These are phyloP conservation scores for Lasioglossum calceatum DNA, from an alignment of 2,888 invertebrate genomes.

Conservation along the genomic window DNA sequence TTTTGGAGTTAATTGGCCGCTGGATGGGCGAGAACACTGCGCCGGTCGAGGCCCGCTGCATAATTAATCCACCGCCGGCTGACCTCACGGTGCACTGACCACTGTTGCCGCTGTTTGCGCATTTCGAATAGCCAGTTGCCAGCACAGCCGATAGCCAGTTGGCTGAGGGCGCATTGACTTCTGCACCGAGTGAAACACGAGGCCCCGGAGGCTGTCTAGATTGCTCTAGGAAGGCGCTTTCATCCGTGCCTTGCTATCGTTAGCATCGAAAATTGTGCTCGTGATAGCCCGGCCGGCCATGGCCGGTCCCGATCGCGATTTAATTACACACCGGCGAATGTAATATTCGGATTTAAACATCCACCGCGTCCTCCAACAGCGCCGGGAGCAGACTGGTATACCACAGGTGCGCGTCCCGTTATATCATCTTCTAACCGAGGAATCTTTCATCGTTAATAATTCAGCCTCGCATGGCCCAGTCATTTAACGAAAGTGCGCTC, in stretches of 20 bases:
- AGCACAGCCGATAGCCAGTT: slow-evolving; percentile 44
- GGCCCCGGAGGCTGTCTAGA: slow-evolving; percentile 29
- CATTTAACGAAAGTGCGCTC: background rate
- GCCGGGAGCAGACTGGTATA: background rate
- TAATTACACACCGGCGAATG: background rate
- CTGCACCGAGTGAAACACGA: slow-evolving; percentile 36
- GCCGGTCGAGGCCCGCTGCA: slow-evolving; percentile 76
- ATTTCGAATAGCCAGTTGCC: slow-evolving; percentile 68
- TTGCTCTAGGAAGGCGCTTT: slow-evolving; percentile 35
- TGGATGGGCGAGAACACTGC: slow-evolving; percentile 72
- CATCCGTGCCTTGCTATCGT: slow-evolving; percentile 29
- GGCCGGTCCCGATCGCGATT: background rate
- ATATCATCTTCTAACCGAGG: background rate
- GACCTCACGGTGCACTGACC: slow-evolving; percentile 76
- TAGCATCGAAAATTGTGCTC: slow-evolving; percentile 27
- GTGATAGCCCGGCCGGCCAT: background rate
- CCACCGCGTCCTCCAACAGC: background rate
- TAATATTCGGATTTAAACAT: background rate
- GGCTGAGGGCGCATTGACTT: slow-evolving; percentile 59
- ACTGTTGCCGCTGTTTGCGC: slow-evolving; percentile 70
- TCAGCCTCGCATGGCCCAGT: background rate
- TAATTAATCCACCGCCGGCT: slow-evolving; percentile 81
- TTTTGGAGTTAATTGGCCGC: slow-evolving; percentile 81
- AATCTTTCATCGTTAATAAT: background rate
- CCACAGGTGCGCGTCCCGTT: background rate